Conservation (phyloP, 2,888 invertebrate species). For the Nomada fabriciana region DNA sequence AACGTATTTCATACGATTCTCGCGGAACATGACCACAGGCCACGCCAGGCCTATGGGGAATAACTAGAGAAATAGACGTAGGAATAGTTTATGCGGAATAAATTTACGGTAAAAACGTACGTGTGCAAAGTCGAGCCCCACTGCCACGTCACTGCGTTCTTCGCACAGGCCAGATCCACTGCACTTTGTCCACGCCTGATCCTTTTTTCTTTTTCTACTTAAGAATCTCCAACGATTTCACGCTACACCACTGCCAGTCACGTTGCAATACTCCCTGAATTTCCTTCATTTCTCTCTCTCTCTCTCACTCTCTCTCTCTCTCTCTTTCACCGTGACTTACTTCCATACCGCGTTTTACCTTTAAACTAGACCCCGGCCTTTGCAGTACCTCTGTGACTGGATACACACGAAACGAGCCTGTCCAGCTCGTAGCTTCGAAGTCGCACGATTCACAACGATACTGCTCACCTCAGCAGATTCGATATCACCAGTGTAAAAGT, state of each 20-base stretch:
- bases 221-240: slow-evolving; percentile 15
- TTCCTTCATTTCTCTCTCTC: neutral
- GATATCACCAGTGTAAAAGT: slow-evolving; percentile 78
- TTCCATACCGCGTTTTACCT: slow-evolving; percentile 10
- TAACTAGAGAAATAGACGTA: slow-evolving; percentile 24
- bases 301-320: neutral
- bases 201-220: neutral
- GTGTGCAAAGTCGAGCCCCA: slow-evolving; percentile 53
- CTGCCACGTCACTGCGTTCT: slow-evolving; percentile 37
- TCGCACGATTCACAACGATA: slow-evolving; percentile 63
- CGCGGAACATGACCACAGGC: neutral
- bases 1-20: neutral
- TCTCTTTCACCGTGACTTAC: neutral
- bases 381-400: neutral
- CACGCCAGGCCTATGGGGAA: neutral
- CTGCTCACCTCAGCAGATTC: slow-evolving; percentile 82
- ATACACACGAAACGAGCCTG: slow-evolving; percentile 16
- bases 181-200: slow-evolving; percentile 47
- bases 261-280: neutral
- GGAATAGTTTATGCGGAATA: slow-evolving; percentile 28
- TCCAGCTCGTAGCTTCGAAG: slow-evolving; percentile 6
- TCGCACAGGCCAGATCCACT: slow-evolving; percentile 46
- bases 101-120: slow-evolving; percentile 62
- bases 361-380: neutral
- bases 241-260: neutral